Evolutionary conservation across 2,113 vertebrate genomes (phyloP).

Genomic region (Astur gentilis): DNA sequence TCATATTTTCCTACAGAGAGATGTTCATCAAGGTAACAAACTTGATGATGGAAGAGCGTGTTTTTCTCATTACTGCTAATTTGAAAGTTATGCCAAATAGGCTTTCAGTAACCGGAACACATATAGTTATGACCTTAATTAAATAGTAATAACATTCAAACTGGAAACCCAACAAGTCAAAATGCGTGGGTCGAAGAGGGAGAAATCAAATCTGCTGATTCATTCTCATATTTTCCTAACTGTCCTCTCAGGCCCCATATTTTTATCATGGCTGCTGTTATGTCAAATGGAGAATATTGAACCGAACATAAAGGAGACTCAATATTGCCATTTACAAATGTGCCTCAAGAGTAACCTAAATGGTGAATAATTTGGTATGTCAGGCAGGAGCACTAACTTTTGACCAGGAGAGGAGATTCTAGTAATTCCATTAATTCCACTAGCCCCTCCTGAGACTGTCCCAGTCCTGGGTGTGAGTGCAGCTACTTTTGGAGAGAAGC

Average conservation of each 20-base stretch:
- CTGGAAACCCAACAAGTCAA: slow-evolving; percentile 11
- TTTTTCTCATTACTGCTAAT: slow-evolving; percentile 47
- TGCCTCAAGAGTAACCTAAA: slow-evolving; percentile 35
- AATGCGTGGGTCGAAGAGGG: background rate
- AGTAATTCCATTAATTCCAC: slow-evolving; percentile 42
- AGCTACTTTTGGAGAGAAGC: slow-evolving; percentile 25
- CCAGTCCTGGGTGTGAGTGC: background rate
- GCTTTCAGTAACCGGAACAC: slow-evolving; percentile 38
- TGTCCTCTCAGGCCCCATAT: slow-evolving; percentile 42
- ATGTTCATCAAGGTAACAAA: slow-evolving; percentile 49
- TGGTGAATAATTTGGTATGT: slow-evolving; percentile 26
- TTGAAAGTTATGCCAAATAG: slow-evolving; percentile 13
- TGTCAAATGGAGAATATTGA: slow-evolving; percentile 47
- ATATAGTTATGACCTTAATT: slow-evolving; percentile 38
- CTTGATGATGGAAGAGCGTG: background rate
- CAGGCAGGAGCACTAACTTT: slow-evolving; percentile 33
- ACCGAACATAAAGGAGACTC: slow-evolving; percentile 24
- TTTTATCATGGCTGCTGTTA: slow-evolving; percentile 37
- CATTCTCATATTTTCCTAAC: slow-evolving; percentile 21
- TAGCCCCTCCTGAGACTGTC: background rate
- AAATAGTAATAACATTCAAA: slow-evolving; percentile 28
- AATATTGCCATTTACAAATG: slow-evolving; percentile 43
- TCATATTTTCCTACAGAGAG: slow-evolving; percentile 37
- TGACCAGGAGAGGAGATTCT: slow-evolving; percentile 34
- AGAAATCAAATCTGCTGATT: slow-evolving; percentile 36